Conservation (phyloP, 2,113 vertebrate species). For the Bubo blakistoni region DNA sequence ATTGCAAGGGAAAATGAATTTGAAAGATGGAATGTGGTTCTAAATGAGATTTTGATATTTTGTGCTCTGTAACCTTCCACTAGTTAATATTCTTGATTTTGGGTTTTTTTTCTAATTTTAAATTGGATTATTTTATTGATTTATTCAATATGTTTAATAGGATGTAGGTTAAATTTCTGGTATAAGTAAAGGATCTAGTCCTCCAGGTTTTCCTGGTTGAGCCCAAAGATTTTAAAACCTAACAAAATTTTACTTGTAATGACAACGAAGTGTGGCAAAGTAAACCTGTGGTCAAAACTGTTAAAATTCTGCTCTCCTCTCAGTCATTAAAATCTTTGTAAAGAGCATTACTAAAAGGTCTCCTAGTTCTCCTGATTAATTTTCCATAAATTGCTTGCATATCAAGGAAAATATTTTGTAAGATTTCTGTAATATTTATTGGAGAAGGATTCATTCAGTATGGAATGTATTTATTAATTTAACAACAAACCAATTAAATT, state of each 20-base stretch:
- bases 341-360: background rate
- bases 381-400: background rate
- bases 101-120: background rate
- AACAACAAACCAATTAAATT: background rate
- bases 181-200: background rate
- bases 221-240: background rate
- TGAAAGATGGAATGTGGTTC: background rate
- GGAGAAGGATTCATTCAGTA: background rate
- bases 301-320: background rate
- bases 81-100: background rate
- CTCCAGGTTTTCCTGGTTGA: background rate
- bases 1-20: background rate
- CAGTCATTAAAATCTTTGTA: background rate
- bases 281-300: background rate
- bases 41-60: background rate
- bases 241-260: background rate
- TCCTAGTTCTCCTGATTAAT: background rate
- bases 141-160: background rate
- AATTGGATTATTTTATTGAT: background rate
- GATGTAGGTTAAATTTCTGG: background rate
- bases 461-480: rapidly evolving
- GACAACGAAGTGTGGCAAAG: background rate
- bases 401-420: background rate
- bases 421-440: background rate
- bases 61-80: background rate